Base-by-base conservation (phyloP, 2,113 vertebrate species). In the Megaceryle maxima region DNA sequence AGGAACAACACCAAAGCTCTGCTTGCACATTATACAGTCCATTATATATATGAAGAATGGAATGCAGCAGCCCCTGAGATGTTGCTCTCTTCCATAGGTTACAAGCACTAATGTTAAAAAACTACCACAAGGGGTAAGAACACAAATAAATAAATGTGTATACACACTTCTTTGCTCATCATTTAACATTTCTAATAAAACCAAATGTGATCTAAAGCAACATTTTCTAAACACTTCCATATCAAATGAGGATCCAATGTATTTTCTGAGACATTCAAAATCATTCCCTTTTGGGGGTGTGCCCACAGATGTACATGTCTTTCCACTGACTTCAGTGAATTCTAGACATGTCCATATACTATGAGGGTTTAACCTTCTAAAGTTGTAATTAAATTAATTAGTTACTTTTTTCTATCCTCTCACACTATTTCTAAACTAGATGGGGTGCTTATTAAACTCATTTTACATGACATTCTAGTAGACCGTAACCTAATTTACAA, bases 241-340 rank as follows among this genome's bases (percentile, higher is more conserved):
- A 22, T 5, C 37, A 44, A 66, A 66, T 80, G 4, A 44, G 6
- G 4, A 5, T 59, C 20, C 62, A 70, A 83, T 62, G 46, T 1
- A 3, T 88, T 92, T 94, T 78, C 53, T 77, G 21, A 46, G 35
- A 86, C 7, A 78, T 83, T 59, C 82, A 51, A 79, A 70, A 63
- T 60, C 7, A 35, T 77, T 70, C 28, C 4, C 3, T 81, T 82
- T 56, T 1, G 1, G 29, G 1, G 1, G 1, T 53, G 4, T 67
- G 7, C 6, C n/a, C 35, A 70, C 16, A 90, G 25, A 86, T 13
- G 12, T 31, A 14, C 48, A 3, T 31, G 5, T 56, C 53, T 90
- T 81, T 67, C 37, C 26, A 48, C n/a, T 73, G 29, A 76, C 83
- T 87, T 74, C 56, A 57, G 11, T 73, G 29, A 70, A 12, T 48